Base-by-base conservation (phyloP, 2,113 vertebrate species). In the Chamaea fasciata region DNA sequence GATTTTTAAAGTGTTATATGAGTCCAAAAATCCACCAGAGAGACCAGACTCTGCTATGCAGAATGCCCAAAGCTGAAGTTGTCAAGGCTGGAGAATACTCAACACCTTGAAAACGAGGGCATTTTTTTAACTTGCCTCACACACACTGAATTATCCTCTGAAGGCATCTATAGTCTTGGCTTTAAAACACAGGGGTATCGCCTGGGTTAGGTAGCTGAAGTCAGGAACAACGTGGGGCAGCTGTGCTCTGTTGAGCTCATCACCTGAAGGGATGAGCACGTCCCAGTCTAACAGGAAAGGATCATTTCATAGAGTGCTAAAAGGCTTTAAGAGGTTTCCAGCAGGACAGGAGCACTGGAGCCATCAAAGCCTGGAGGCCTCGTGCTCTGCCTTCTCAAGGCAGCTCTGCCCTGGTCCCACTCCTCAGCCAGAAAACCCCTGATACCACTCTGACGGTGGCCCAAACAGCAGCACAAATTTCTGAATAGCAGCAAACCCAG, bases 371-470 rank as follows among this genome's bases (percentile, higher is more conserved):
- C n/a, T 30, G 12, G 11, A n/a, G 22, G 37, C 5, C 8, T 11
- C 3, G 0, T 7, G 74, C 50, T 79, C 52, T 31, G n/a, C 0
- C 0, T 31, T 3, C n/a, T n/a, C n/a, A n/a, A n/a, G n/a, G n/a
- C n/a, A n/a, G n/a, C n/a, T n/a, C n/a, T n/a, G n/a, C n/a, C n/a
- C n/a, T n/a, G n/a, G 7, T 8, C 13, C n/a, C 27, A 11, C 46
- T 19, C 37, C n/a, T 53, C 31, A 19, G 68, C 39, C 70, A 82
- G 22, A 53, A 57, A 53, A 74, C 9, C 31, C 47, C 59, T 2
- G 1, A 28, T 17, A 37, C 3, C 3, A 4, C 21, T 15, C 49
- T 9, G 11, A 17, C 67, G 57, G n/a, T 13, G 28, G 33, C 55
- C 49, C 39, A 10, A 71, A 57, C 11, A 74, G n/a, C 62, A 70